A percentile compares a stretch with the other conserved stretches of the same genome.
These are phyloP conservation scores for Hydraecia micacea DNA, from an alignment of 2,888 invertebrate genomes.

Conservation along the genomic window DNA sequence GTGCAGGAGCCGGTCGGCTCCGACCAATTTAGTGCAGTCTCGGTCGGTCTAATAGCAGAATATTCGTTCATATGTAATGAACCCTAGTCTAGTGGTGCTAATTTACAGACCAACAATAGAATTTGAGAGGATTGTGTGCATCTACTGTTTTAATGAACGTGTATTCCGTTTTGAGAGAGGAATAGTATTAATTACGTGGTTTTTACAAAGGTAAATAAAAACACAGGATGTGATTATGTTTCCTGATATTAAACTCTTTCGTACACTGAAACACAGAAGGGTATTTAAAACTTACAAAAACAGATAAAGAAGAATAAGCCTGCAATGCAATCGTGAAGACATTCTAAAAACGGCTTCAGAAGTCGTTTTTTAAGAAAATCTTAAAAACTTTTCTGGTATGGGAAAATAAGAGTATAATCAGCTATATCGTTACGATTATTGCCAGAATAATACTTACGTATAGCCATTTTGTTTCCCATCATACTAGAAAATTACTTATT, in stretches of 20 bases:
- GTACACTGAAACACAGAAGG: background rate
- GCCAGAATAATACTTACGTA: conserved; percentile 17
- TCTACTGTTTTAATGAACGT: conserved; percentile 21
- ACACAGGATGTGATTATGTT: background rate
- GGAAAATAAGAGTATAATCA: background rate
- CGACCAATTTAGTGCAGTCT: conserved; percentile 24
- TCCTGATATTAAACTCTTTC: background rate
- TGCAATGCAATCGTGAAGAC: background rate
- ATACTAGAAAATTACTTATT: conserved; percentile 10
- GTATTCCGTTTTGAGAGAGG: background rate
- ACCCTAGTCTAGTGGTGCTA: conserved; percentile 10
- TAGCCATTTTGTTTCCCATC: conserved; percentile 8
- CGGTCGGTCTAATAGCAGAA: conserved; percentile 22
- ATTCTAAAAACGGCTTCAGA: background rate
- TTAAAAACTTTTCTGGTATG: background rate
- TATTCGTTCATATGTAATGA: conserved; percentile 42
- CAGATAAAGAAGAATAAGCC: background rate
- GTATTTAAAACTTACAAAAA: background rate
- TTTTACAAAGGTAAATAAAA: background rate
- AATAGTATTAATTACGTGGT: background rate
- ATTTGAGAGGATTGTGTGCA: conserved; percentile 3
- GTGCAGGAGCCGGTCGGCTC: conserved; percentile 5
- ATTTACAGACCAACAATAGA: conserved; percentile 28
- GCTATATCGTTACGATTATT: conserved; percentile 26
- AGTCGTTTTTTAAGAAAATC: background rate